Evolutionary conservation across 2,797 vertebrate species (phyloP).

Genomic region (Alca torda): DNA sequence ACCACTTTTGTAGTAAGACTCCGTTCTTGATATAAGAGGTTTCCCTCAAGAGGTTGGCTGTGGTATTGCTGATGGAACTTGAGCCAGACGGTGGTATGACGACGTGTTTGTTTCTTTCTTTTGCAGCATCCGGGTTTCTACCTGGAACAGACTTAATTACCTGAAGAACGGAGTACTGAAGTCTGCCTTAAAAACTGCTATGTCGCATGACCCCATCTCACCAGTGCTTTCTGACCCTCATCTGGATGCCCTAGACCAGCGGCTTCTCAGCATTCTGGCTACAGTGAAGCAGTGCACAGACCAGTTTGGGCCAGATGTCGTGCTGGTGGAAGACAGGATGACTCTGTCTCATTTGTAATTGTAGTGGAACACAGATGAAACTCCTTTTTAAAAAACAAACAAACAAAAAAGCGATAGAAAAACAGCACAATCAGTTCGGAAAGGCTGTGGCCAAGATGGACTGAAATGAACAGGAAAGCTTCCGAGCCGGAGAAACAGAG

Average conservation of each 20-base stretch:
- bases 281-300: conserved; percentile 95
- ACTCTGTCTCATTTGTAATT: conserved; percentile 91
- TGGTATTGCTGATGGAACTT: not conserved
- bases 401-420: conserved; percentile 64
- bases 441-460: conserved; percentile 36
- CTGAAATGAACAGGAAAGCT: conserved; percentile 35
- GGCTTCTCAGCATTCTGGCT: conserved; percentile 86
- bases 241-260: conserved; percentile 88
- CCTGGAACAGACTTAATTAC: conserved; percentile 94
- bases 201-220: conserved; percentile 87
- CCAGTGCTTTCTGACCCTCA: conserved; percentile 88
- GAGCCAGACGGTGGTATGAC: not conserved
- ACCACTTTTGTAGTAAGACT: not conserved
- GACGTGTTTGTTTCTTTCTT: not conserved
- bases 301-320: conserved; percentile 87
- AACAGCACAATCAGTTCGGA: conserved; percentile 78
- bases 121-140: conserved; percentile 92
- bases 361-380: conserved; percentile 10
- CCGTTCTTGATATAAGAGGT: not conserved
- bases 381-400: conserved; percentile 50
- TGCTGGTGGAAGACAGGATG: conserved; percentile 96
- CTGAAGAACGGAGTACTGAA: conserved; percentile 88
- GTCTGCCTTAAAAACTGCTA: conserved; percentile 87
- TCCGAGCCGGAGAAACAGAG: not conserved
- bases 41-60: not conserved